Evolutionary conservation across 2,888 invertebrate species (phyloP).

Genomic region (Lomographa bimaculata): DNA sequence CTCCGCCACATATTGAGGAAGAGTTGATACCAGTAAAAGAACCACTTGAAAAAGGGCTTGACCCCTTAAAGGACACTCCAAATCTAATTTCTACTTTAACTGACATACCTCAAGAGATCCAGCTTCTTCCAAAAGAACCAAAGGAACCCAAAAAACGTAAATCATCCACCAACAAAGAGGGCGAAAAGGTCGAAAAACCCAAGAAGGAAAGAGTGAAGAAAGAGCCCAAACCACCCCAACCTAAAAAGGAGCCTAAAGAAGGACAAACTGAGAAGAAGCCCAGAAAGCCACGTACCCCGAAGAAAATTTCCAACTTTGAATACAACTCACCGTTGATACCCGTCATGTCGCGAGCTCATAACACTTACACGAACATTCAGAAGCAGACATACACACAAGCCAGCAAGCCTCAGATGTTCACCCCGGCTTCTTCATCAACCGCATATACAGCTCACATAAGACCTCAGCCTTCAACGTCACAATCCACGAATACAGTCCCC

Average conservation of each 20-base stretch:
- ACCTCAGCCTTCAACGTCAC: conserved; percentile 19
- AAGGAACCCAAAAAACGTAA: conserved; percentile 63
- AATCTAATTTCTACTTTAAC: too few relatives aligned
- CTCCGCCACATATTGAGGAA: conserved; percentile 57
- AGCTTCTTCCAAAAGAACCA: conserved; percentile 2
- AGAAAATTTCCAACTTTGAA: conserved; percentile 49
- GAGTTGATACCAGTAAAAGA: conserved; percentile 40
- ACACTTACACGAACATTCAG: conserved; percentile 32
- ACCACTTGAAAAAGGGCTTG: conserved; percentile 15
- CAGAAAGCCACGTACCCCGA: conserved; percentile 61
- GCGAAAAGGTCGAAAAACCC: conserved; percentile 45
- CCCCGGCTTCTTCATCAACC: conserved; percentile 20
- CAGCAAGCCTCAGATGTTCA: conserved; percentile 14
- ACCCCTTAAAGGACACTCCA: conserved; percentile 18
- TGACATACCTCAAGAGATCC: not conserved
- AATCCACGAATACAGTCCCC: conserved; percentile 8
- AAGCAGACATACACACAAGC: conserved; percentile 16
- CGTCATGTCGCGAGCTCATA: conserved; percentile 44
- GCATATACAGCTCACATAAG: conserved; percentile 20
- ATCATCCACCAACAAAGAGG: conserved; percentile 38
- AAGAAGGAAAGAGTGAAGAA: conserved; percentile 53
- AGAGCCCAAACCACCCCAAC: conserved; percentile 38
- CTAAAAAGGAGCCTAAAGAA: conserved; percentile 40
- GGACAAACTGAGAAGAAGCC: conserved; percentile 60
- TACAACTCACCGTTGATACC: conserved; percentile 62